Base-by-base conservation (phyloP, 2,888 invertebrate genomes). In the Kryphioiulus occultus region DNA sequence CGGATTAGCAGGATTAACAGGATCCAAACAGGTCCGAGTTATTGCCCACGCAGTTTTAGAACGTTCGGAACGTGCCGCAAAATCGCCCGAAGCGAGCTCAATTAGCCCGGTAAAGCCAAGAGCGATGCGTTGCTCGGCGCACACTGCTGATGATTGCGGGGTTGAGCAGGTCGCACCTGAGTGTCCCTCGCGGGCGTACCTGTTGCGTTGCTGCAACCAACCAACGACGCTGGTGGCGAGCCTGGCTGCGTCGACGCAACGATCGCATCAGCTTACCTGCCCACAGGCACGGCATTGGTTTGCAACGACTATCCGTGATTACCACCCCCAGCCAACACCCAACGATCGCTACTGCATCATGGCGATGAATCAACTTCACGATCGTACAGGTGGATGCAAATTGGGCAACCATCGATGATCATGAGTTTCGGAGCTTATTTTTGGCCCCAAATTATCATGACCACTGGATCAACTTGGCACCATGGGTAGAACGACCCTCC, bases 241-340 rank as follows among this genome's bases (percentile, higher is more conserved):
- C 53, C n/a, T 53, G 53, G 53, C 53, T 53, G 53, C 53, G 53
- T 53, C 53, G n/a, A 53, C 53, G n/a, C 53, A 47, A 47, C 53
- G 53, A 53, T 53, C n/a, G 53, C 19, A 53, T 53, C n/a, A 15
- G 53, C 53, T 53, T 53, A 53, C 53, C 53, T 53, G 53, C 53
- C 53, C 53, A 53, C 53, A 17, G 53, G 53, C n/a, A n/a, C 53
- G n/a, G 53, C 47, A 47, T 47, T 47, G 47, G 47, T 47, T 3
- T 47, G 47, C 42, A 5, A 5, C 7, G 47, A 10, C 10, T 5
- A 47, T 47, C 47, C 15, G 47, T 17, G 47, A 47, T 47, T 17
- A 47, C 53, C 53, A 53, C 53, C 53, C 53, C 53, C 47, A 47
- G 17, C 47, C 47, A 3, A 3, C 53, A n/a, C 53, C 53, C 53